A percentile compares a stretch with the other conserved stretches of the same genome.
Evolutionary conservation across 2,888 invertebrate genomes (phyloP).

Genomic region (Cosmia trapezina): DNA sequence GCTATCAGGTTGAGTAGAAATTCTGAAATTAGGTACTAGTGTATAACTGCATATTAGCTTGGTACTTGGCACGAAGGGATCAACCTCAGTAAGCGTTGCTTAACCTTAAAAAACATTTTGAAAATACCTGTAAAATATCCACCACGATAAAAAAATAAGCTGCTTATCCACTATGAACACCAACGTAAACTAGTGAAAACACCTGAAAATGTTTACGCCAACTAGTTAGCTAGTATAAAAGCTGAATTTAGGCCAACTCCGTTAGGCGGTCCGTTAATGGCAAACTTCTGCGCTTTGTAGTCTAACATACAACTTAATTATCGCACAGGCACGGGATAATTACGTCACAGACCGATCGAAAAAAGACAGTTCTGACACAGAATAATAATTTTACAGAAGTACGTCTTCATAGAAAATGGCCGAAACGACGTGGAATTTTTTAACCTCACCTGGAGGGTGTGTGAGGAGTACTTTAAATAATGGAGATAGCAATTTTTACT

Average conservation of each 20-base stretch:
- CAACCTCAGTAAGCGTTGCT: too few relatives aligned
- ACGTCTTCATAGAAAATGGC: too few relatives aligned
- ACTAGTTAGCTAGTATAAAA: conserved; percentile 53
- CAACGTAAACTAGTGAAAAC: conserved; percentile 15
- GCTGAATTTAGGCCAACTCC: conserved; percentile 52
- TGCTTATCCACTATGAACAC: conserved; percentile 2
- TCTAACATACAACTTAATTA: conserved; percentile 83
- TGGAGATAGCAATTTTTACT: too few relatives aligned
- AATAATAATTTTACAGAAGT: too few relatives aligned
- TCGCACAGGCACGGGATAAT: conserved; percentile 64
- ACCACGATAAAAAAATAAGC: neutral
- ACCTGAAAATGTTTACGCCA: conserved; percentile 44
- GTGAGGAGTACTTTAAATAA: too few relatives aligned
- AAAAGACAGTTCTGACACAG: conserved; percentile 60
- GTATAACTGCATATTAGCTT: too few relatives aligned
- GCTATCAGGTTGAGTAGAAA: neutral
- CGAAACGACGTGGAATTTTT: too few relatives aligned
- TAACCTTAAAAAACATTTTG: too few relatives aligned
- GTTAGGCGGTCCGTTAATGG: conserved; percentile 74
- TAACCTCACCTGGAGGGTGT: too few relatives aligned
- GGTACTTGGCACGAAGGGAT: too few relatives aligned
- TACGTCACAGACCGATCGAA: conserved; percentile 54
- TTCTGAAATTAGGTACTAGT: neutral
- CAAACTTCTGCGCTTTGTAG: conserved; percentile 81
- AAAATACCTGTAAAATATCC: neutral